Evolutionary conservation across 2,113 vertebrate species (phyloP).

Genomic region (Nothocercus julius): DNA sequence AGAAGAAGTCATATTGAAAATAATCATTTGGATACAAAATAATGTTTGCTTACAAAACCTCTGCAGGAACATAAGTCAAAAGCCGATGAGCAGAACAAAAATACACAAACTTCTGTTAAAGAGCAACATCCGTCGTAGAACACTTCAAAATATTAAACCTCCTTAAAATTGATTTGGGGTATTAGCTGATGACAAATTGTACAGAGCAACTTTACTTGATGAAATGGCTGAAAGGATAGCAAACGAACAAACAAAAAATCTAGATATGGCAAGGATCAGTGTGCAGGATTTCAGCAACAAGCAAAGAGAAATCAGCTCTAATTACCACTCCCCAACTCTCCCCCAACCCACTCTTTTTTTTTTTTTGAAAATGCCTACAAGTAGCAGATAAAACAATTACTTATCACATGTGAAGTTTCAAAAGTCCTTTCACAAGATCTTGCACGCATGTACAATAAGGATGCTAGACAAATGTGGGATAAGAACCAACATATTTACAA

Average conservation of each 20-base stretch:
- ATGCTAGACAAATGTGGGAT: neutral
- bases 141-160: neutral
- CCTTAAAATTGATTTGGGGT: neutral
- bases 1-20: neutral
- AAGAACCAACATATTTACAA: neutral
- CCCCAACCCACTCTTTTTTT: neutral
- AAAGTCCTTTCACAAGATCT: conserved; percentile 8
- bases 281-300: neutral
- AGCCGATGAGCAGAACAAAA: neutral
- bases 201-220: neutral
- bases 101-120: neutral
- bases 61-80: neutral
- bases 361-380: neutral
- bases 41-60: neutral
- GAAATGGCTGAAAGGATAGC: neutral
- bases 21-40: too few species aligned
- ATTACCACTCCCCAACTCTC: too few species aligned
- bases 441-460: neutral
- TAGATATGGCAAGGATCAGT: neutral
- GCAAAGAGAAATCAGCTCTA: neutral
- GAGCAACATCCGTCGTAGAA: neutral
- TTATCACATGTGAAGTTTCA: neutral
- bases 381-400: neutral
- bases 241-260: neutral
- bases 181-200: neutral